Evolutionary conservation across 2,888 invertebrate genomes (phyloP).

Genomic region (Temnothorax unifasciatus): DNA sequence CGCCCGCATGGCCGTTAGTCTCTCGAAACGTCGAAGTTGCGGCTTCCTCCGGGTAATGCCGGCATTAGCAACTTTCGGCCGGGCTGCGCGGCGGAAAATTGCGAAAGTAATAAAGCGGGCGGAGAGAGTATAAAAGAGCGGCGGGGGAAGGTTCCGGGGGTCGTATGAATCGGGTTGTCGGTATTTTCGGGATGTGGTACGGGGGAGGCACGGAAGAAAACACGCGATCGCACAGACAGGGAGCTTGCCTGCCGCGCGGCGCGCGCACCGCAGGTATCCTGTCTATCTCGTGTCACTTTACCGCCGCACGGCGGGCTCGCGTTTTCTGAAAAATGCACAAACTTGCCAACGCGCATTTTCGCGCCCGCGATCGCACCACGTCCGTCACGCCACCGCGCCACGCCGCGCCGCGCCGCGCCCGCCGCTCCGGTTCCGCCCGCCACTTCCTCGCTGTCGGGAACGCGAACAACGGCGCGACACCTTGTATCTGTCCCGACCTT

Average conservation of each 20-base stretch:
- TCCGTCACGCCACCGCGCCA: slow-evolving; percentile 14
- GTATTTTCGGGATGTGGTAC: slow-evolving; percentile 21
- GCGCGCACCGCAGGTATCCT: slow-evolving; percentile 34
- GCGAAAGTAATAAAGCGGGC: slow-evolving; percentile 51
- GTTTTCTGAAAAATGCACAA: slow-evolving; percentile 63
- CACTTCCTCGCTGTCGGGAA: slow-evolving; percentile 14
- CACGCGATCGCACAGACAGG: slow-evolving; percentile 36
- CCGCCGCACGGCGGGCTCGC: slow-evolving; percentile 41
- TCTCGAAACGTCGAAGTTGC: slow-evolving; percentile 53
- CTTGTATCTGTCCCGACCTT: slow-evolving; percentile 43
- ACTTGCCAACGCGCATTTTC: slow-evolving; percentile 41
- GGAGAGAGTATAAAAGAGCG: neutral
- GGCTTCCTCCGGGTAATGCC: slow-evolving; percentile 33
- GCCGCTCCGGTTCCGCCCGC: neutral
- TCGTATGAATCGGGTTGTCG: slow-evolving; percentile 47
- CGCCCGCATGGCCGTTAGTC: slow-evolving; percentile 53
- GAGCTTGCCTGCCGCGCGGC: slow-evolving; percentile 6
- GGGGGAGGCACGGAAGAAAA: neutral
- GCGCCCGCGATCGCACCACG: slow-evolving; percentile 47
- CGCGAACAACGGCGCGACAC: slow-evolving; percentile 32
- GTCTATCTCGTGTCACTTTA: slow-evolving; percentile 58
- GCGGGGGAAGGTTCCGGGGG: neutral
- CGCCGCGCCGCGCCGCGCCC: neutral
- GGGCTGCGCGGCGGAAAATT: slow-evolving; percentile 45
- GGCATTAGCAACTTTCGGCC: slow-evolving; percentile 53